Base-by-base conservation (phyloP, 2,113 vertebrate species). In the Rhinichthys klamathensis region DNA sequence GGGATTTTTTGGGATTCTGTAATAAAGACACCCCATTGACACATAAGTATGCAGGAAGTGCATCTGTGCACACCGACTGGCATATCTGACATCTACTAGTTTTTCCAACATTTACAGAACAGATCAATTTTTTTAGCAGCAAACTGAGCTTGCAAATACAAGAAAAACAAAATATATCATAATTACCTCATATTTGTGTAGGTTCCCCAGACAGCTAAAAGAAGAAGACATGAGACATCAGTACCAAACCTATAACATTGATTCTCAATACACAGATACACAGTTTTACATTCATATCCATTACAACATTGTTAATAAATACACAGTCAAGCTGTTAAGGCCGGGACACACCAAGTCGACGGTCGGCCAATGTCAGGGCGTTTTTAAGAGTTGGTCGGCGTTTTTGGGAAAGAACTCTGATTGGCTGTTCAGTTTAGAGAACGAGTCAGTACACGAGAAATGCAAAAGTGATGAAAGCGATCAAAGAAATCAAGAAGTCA, bases 181-280 rank as follows among this genome's bases (percentile, higher is more conserved):
- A 88, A 85, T 69, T 94, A 95, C 95, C 95, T 95, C 92, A 95
- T 94, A 85, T 94, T 95, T 4, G 92, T 92, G 67, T 94, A 95
- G 54, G 94, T 93, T 92, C 93, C 95, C 95, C 94, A 95, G 84
- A 95, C 94, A 91, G 95, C 95, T 95, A 86, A 35, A 93, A 93
- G 60, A 82, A 54, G 18, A 38, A 85, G n/a, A 56, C 5, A 13
- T 21, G 16, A 38, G 49, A 38, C 2, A 35, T 82, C 10, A 82
- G 16, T 49, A 51, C 1, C 46, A 54, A 70, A 60, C 46, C 21
- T 74, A 23, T 8, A 69, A 32, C 70, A 25, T 1, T 44, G 7
- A 44, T 61, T 25, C 13, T 23, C 1, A 38, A 23, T 58, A 56
- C 6, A 32, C 41, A 41, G 7, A 41, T 8, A 41, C 41, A 41